Base-by-base conservation (phyloP, 2,113 vertebrate genomes). In the Seriola dumerili region DNA sequence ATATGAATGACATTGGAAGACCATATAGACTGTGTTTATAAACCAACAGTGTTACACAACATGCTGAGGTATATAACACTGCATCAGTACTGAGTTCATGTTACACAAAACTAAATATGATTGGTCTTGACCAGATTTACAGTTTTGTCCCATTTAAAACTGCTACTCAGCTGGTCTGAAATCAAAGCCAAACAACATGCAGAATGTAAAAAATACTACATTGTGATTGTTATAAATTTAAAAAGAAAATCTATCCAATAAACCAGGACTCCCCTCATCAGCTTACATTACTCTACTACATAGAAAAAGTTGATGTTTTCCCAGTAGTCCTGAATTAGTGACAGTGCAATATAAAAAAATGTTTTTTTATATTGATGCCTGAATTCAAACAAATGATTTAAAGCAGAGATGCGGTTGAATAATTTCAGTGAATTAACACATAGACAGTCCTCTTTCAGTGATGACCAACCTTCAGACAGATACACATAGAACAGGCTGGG, bases 381-480 rank as follows among this genome's bases (percentile, higher is more conserved):
- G n/a, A 25, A n/a, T 55, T 55, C n/a, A 25, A 25, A 57, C n/a
- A 25, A 57, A n/a, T 23, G 1, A 54, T 10, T 54, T 52, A 48
- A 61, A 38, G 25, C 36, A n/a, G 48, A 54, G 16, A 69, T 32
- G 29, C 10, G 11, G 44, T 16, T 10, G 11, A 21, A 70, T 38
- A 19, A 72, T 67, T 54, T 57, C 16, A n/a, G 17, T 48, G 38
- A 70, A 64, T 85, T 74, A 68, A 72, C 64, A 55, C 46, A 44
- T 12, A 55, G 21, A 55, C 52, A 1, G n/a, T 34, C 7, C 3
- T 67, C 63, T 44, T 65, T 50, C 10, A 40, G 54, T 67, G 75
- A 80, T 50, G 58, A 57, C 59, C 61, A 23, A 59, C 80, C 72
- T 82, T 72, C 86, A 87, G 72, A 83, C 80, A 64, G 66, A 83